Base-by-base conservation (phyloP, 2,797 vertebrate genomes). In the Manis crassicaudata region DNA sequence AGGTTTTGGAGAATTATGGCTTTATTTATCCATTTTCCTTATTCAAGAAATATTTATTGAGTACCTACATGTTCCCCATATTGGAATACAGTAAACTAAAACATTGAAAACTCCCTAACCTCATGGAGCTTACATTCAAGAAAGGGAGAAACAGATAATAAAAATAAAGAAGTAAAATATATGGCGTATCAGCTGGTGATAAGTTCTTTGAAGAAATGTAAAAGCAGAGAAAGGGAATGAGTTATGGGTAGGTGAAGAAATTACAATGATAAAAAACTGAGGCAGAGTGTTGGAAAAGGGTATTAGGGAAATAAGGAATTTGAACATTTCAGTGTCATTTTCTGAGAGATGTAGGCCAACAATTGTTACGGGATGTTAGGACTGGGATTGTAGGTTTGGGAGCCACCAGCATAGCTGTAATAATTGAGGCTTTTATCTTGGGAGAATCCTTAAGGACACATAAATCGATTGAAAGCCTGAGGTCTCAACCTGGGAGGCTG, bases 171-270 rank as follows among this genome's bases (percentile, higher is more conserved):
- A 93, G 56, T 37, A 82, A 93, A 92, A 60, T 32, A 62, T 12
- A 7, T 32, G 63, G 37, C 9, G 37, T 85, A 21, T 79, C 50
- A 88, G 35, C 25, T 67, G 65, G 50, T 54, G 79, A 8, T 85
- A 56, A 88, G 2, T 75, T 91, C 25, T 82, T 85, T 83, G 50
- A 91, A 94, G 81, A 40, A 96, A 88, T 89, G 65, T 73, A 46
- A 94, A 94, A 87, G 5, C 6, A 81, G 29, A 79, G 62, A 79
- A 52, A 8, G 76, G 68, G 29, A 83, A 60, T 50, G 43, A 85
- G 7, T 54, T 91, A n/a, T 8, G 23, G 27, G 14, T 32, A 40
- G 72, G 29, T 73, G 21, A 43, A 29, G 13, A 67, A 29, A 20
- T 58, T 85, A 68, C 6, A 8, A 0, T 50, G 75, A 70, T 46